These are phyloP conservation scores for Leptinotarsa haldemani DNA, from an alignment of 2,888 invertebrate species.

Conservation along the genomic window DNA sequence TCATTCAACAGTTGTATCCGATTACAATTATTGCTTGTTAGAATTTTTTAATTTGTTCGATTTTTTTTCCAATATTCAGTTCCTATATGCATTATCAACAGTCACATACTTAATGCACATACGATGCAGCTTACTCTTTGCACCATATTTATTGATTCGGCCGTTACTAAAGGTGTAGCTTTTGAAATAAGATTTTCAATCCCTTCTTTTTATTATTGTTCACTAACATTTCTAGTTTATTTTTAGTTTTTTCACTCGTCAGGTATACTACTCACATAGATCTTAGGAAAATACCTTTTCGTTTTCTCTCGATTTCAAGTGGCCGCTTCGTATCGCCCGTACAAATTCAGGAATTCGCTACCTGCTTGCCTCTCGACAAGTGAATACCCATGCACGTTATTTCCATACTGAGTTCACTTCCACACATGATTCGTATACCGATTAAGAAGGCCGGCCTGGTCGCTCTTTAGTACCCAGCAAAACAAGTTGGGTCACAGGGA, in stretches of 20 bases:
- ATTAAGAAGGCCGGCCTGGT: slow-evolving; percentile 15
- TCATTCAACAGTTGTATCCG: too few species aligned
- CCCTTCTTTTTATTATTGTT: too few species aligned
- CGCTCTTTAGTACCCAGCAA: slow-evolving; percentile 35
- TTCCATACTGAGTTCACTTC: slow-evolving; percentile 16
- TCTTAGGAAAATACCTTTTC: neutral
- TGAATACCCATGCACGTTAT: slow-evolving; percentile 20
- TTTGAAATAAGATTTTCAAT: too few species aligned
- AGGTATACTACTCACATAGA: neutral
- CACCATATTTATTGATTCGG: too few species aligned
- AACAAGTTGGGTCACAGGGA: slow-evolving; percentile 48
- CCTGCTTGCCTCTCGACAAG: slow-evolving; percentile 12
- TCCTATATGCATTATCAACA: too few species aligned
- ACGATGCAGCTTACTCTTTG: too few species aligned
- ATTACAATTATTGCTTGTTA: too few species aligned
- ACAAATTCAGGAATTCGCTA: slow-evolving; percentile 18
- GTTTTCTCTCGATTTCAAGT: neutral
- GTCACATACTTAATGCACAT: too few species aligned
- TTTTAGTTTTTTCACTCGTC: neutral
- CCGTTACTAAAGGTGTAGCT: too few species aligned
- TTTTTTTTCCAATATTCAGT: too few species aligned
- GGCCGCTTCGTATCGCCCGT: neutral
- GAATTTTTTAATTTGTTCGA: too few species aligned
- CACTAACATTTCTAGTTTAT: too few species aligned
- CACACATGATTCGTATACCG: slow-evolving; percentile 19